Conservation (phyloP, 2,888 invertebrate genomes). For the Mimas tiliae region DNA sequence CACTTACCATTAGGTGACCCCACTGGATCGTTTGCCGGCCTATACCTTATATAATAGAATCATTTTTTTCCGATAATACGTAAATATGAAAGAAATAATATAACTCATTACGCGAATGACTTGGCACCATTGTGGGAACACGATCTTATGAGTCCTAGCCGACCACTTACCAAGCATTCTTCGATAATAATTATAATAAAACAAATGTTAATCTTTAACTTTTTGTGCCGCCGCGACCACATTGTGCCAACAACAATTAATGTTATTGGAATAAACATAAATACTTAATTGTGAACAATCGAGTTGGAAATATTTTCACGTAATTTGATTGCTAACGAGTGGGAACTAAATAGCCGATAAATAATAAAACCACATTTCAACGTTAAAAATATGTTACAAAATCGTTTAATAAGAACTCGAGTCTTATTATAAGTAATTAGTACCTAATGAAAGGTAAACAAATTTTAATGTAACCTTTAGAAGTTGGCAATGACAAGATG, state of each 20-base stretch:
- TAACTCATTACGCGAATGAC: constrained; percentile 10
- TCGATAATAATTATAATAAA: constrained; percentile 26
- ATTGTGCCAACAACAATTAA: constrained; percentile 30
- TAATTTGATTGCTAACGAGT: not conserved
- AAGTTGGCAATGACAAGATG: too few relatives aligned
- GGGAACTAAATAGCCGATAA: constrained; percentile 1
- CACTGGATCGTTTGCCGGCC: too few relatives aligned
- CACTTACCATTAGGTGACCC: too few relatives aligned
- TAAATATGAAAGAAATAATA: not conserved
- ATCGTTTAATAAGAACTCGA: not conserved
- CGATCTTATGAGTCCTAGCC: constrained; percentile 3
- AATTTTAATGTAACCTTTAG: constrained; percentile 4
- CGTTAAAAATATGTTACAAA: constrained; percentile 20
- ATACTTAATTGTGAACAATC: constrained; percentile 29
- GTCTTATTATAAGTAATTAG: constrained; percentile 1
- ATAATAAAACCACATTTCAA: constrained; percentile 9
- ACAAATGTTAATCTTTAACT: constrained; percentile 7
- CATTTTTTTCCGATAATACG: too few relatives aligned
- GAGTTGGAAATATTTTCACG: constrained; percentile 20
- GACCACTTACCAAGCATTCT: constrained; percentile 22
- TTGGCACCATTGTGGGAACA: constrained; percentile 1
- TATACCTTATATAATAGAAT: too few relatives aligned
- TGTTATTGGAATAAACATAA: constrained; percentile 30
- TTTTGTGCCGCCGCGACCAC: constrained; percentile 15
- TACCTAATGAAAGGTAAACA: too few relatives aligned